Percentiles rank a stretch among this genome's conserved stretches.
These are phyloP conservation scores for Dromococcyx pavoninus DNA, from an alignment of 2,797 vertebrate species.

Conservation along the genomic window DNA sequence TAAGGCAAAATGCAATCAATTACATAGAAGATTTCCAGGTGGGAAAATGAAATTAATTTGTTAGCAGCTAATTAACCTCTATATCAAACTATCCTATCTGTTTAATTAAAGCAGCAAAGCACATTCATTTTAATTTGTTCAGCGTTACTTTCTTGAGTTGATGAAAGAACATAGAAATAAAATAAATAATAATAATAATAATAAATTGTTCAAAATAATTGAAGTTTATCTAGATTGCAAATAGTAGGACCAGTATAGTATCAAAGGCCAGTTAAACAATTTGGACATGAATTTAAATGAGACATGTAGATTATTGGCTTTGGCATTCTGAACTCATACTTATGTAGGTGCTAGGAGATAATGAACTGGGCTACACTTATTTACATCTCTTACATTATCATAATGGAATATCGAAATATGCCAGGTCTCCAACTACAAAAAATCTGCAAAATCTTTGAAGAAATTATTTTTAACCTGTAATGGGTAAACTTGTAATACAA, in stretches of 20 bases:
- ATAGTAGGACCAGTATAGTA: not conserved
- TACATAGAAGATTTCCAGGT: constrained; percentile 66
- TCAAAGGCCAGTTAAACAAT: not conserved
- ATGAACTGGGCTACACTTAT: not conserved
- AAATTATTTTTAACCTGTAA: not conserved
- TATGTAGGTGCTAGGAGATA: not conserved
- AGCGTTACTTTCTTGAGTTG: not conserved
- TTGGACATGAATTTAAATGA: not conserved
- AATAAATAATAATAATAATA: not conserved
- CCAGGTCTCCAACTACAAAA: not conserved
- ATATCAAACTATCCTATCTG: constrained; percentile 23
- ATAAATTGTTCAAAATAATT: not conserved
- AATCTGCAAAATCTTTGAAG: not conserved
- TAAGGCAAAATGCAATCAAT: constrained; percentile 47
- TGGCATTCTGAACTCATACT: not conserved
- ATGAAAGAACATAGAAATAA: not conserved
- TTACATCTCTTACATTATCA: not conserved
- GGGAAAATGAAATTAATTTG: constrained; percentile 61
- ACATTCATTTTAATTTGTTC: constrained; percentile 1
- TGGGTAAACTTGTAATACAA: not conserved
- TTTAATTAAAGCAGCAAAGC: constrained; percentile 37
- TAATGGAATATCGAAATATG: not conserved
- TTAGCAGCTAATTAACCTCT: constrained; percentile 74
- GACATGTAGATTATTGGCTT: not conserved
- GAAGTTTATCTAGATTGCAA: not conserved